phyloP scores from a whole-genome alignment of 2,113 vertebrate genomes.

The Etheostoma cragini region DNA sequence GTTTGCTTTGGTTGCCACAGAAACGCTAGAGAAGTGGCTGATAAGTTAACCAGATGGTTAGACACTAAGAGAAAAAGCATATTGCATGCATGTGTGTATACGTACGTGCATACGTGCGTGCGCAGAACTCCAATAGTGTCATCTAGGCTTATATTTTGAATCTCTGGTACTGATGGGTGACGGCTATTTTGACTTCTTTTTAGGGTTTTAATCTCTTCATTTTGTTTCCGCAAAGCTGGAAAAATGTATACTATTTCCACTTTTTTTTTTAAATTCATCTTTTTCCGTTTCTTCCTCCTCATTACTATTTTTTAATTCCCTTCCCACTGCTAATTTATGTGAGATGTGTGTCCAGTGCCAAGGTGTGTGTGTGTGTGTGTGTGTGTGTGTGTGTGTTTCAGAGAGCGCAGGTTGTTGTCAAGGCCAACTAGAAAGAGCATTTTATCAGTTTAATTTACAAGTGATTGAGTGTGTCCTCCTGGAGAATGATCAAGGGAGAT shows the following conservation, averaged over 20 bases:
- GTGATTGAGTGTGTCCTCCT: conserved; percentile 46
- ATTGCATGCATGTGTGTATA: conserved; percentile 12
- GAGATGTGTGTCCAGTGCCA: conserved; percentile 48
- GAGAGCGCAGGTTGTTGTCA: conserved; percentile 67
- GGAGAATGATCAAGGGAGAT: conserved; percentile 61
- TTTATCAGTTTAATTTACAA: conserved; percentile 78
- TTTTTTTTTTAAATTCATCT: conserved; percentile 1
- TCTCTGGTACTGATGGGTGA: conserved; percentile 45
- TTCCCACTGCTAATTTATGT: conserved; percentile 67
- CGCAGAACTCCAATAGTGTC: background rate
- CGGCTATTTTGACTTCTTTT: conserved; percentile 46
- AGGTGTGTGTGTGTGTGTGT: conserved; percentile 51
- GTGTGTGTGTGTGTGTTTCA: conserved; percentile 24
- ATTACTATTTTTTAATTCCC: conserved; percentile 16
- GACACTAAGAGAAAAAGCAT: conserved; percentile 52
- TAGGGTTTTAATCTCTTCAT: conserved; percentile 52
- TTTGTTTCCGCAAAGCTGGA: conserved; percentile 20
- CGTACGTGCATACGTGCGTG: background rate
- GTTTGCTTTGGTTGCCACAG: conserved; percentile 72
- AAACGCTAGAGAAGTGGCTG: conserved; percentile 65
- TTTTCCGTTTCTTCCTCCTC: background rate
- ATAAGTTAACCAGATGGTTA: conserved; percentile 82
- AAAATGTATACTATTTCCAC: background rate
- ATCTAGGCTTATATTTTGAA: conserved; percentile 19
- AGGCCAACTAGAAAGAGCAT: conserved; percentile 78